Percentiles rank a stretch among this genome's conserved stretches.
Conservation (phyloP, 1,140 invertebrate species). For the Drosophila arizonae region DNA sequence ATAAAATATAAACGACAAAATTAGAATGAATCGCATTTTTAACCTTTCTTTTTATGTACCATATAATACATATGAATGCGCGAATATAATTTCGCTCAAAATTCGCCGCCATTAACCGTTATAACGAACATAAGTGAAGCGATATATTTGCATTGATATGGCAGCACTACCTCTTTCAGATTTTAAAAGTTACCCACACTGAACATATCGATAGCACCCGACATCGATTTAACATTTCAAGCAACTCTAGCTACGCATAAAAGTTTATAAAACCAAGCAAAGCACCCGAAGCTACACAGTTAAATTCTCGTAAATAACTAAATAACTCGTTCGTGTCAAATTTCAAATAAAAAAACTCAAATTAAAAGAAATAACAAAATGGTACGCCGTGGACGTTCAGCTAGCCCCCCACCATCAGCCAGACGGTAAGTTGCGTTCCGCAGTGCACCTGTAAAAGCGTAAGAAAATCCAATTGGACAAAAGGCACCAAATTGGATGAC, state of each 20-base stretch:
- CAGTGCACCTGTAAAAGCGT: not conserved
- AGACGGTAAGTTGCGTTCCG: slow-evolving; percentile 83
- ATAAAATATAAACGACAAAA: not conserved
- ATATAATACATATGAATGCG: not conserved
- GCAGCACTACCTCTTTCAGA: not conserved
- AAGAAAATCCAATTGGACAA: slow-evolving; percentile 6
- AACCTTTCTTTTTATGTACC: not conserved
- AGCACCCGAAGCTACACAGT: slow-evolving; percentile 16
- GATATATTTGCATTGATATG: not conserved
- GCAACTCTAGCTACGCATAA: not conserved
- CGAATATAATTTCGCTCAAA: not conserved
- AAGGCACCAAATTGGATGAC: slow-evolving; percentile 1
- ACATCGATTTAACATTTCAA: slow-evolving; percentile 7
- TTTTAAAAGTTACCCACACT: slow-evolving; percentile 10
- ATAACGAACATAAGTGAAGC: not conserved
- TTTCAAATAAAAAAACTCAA: slow-evolving; percentile 8
- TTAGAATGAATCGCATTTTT: slow-evolving; percentile 19
- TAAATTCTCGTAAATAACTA: slow-evolving; percentile 46
- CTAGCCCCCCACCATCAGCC: slow-evolving; percentile 86
- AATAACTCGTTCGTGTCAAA: slow-evolving; percentile 22
- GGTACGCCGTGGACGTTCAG: slow-evolving; percentile 89
- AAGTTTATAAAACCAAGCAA: slow-evolving; percentile 39
- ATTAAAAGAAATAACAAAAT: slow-evolving; percentile 84
- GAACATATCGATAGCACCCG: not conserved
- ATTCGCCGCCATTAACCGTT: slow-evolving; percentile 50